These are phyloP conservation scores for Netelia inedita DNA, from an alignment of 2,888 invertebrate genomes.

Conservation along the genomic window DNA sequence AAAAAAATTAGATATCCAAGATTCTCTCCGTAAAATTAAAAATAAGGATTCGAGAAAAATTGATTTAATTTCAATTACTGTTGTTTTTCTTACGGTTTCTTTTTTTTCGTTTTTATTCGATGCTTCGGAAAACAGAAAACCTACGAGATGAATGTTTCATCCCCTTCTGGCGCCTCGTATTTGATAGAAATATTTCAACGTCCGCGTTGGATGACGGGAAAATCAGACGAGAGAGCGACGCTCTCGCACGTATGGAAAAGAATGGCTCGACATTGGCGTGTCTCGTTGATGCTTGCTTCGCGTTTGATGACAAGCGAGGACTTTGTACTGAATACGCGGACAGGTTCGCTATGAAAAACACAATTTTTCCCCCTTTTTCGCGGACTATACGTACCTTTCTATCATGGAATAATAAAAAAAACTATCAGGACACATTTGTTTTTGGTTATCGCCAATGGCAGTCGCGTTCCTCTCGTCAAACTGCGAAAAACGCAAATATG, in stretches of 20 bases:
- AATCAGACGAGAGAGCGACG: not conserved
- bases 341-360: constrained; percentile 11
- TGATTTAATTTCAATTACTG: too few species aligned
- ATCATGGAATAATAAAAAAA: constrained; percentile 30
- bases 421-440: constrained; percentile 82
- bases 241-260: constrained; percentile 8
- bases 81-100: not conserved
- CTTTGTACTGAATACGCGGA: constrained; percentile 24
- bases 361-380: constrained; percentile 17
- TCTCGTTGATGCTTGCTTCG: constrained; percentile 22
- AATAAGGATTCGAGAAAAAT: too few species aligned
- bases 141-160: not conserved
- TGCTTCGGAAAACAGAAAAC: not conserved
- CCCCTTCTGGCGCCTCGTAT: too few species aligned
- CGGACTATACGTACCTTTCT: not conserved
- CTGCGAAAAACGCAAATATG: constrained; percentile 78
- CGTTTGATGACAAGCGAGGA: constrained; percentile 34
- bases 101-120: not conserved
- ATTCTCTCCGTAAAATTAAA: too few species aligned
- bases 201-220: not conserved
- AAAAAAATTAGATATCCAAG: too few species aligned
- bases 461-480: constrained; percentile 69
- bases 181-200: not conserved
- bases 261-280: constrained; percentile 30
- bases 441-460: constrained; percentile 79